Percentiles rank a stretch among this genome's conserved stretches.
phyloP scores from a whole-genome alignment of 2,113 vertebrate species.

The Hyla sarda region DNA sequence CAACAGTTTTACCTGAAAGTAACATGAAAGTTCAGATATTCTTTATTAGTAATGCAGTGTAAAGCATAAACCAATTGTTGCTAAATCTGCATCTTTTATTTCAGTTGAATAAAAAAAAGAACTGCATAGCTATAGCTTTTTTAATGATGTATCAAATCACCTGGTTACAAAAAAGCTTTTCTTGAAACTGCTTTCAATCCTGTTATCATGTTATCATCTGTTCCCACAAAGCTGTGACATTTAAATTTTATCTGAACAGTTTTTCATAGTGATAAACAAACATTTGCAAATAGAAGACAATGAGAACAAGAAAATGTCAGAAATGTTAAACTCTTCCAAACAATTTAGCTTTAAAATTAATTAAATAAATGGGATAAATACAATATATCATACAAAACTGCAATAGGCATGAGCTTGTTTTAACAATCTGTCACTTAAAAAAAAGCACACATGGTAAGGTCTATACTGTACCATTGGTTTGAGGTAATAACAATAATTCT shows the following conservation, averaged over 20 bases:
- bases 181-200: slow-evolving; percentile 18
- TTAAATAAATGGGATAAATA: background rate
- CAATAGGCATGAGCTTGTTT: no score
- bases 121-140: background rate
- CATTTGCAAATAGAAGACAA: slow-evolving; percentile 2
- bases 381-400: no score
- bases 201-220: slow-evolving; percentile 40
- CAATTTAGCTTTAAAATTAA: background rate
- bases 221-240: slow-evolving; percentile 38
- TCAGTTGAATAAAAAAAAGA: background rate
- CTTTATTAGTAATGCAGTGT: background rate
- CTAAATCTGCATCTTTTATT: background rate
- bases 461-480: no score
- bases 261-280: slow-evolving; percentile 19
- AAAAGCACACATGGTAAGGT: no score
- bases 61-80: background rate
- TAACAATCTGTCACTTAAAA: background rate
- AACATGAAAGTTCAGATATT: no score
- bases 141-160: slow-evolving; percentile 14
- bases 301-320: slow-evolving; percentile 6
- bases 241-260: slow-evolving; percentile 17
- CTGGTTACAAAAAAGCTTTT: background rate
- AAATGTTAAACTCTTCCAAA: slow-evolving; percentile 2
- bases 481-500: no score
- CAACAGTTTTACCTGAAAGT: no score